Evolutionary conservation across 2,888 invertebrate genomes (phyloP).

Genomic region (Cheilosia variabilis): DNA sequence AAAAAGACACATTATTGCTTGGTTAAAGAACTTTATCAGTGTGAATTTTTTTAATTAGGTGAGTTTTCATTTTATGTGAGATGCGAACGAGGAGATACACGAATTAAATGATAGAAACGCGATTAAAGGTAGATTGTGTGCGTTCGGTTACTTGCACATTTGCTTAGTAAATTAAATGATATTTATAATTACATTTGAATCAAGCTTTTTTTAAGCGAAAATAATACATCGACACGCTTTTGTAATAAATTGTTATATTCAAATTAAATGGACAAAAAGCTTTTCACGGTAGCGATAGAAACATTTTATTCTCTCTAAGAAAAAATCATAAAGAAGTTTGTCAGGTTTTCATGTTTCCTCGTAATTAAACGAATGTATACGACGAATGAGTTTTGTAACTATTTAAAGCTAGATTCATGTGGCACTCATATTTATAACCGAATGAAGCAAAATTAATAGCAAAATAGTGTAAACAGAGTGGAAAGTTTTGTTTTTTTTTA

Average conservation of each 20-base stretch:
- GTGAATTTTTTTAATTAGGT: slow-evolving; percentile 49
- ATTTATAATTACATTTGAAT: background rate
- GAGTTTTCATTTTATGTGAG: slow-evolving; percentile 14
- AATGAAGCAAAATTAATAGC: no score
- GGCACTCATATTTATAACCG: no score
- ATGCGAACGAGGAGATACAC: slow-evolving; percentile 14
- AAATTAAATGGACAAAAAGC: background rate
- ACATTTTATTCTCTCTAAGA: no score
- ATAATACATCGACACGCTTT: background rate
- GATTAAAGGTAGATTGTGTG: slow-evolving; percentile 37
- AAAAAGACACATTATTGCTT: slow-evolving; percentile 9
- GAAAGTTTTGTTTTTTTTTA: no score
- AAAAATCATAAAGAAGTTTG: no score
- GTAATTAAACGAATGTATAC: no score
- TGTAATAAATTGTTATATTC: background rate
- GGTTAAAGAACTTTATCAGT: slow-evolving; percentile 32
- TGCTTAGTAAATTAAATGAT: background rate
- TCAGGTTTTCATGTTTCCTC: no score
- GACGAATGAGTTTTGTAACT: no score
- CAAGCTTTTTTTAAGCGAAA: slow-evolving; percentile 9
- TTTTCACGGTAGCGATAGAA: slow-evolving; percentile 1
- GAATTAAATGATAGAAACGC: slow-evolving; percentile 17
- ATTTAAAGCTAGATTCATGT: no score
- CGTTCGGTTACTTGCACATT: background rate
- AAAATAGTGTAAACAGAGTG: no score